Evolutionary conservation across 2,113 vertebrate species (phyloP).

Genomic region (Corydoras sp.): DNA sequence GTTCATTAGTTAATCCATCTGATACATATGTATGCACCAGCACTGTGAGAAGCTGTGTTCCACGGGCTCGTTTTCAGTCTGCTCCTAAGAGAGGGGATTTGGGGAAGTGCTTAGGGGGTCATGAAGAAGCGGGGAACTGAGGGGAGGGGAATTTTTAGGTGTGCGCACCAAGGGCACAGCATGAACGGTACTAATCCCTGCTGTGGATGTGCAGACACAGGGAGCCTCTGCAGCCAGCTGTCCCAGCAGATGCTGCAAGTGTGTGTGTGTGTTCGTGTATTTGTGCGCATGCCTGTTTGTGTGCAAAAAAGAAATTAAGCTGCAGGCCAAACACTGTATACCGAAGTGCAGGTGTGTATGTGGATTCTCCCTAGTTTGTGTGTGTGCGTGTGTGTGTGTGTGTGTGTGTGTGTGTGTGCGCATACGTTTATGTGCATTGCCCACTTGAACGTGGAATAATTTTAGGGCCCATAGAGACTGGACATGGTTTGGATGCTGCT

Average conservation of each 20-base stretch:
- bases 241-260: conserved; percentile 40
- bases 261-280: background rate
- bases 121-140: too few species aligned
- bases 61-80: too few species aligned
- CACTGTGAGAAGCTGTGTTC: too few species aligned
- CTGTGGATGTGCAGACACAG: conserved; percentile 39
- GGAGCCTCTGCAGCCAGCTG: conserved; percentile 37
- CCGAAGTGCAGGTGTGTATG: background rate
- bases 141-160: too few species aligned
- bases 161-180: too few species aligned
- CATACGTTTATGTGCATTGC: conserved; percentile 21
- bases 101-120: too few species aligned
- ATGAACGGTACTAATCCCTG: conserved; percentile 35
- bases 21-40: too few species aligned
- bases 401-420: conserved; percentile 1
- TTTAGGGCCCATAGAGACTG: background rate
- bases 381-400: background rate
- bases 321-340: too few species aligned
- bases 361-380: background rate
- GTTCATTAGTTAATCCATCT: too few species aligned
- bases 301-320: too few species aligned
- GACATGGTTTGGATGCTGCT: background rate
- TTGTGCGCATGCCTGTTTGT: background rate
- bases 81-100: too few species aligned
- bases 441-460: background rate